Percentiles rank a stretch among this genome's conserved stretches.
phyloP scores from a whole-genome alignment of 1,140 invertebrate species.

The Trachymyrmex septentrionalis region DNA sequence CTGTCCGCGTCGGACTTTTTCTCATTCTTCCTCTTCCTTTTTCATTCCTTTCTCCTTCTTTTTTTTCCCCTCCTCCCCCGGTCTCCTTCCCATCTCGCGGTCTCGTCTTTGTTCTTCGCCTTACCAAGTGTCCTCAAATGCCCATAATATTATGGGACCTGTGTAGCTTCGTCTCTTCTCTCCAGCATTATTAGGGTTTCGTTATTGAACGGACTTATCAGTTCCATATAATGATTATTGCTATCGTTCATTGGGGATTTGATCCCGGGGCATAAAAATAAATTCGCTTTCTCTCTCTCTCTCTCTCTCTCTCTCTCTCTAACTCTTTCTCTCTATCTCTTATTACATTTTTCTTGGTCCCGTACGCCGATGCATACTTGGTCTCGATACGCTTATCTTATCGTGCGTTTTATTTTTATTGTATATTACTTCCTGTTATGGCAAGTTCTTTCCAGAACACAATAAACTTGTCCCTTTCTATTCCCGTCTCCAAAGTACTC shows the following conservation, averaged over 20 bases:
- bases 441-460: constrained; percentile 38
- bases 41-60: not conserved
- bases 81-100: constrained; percentile 4
- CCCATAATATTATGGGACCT: not conserved
- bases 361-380: constrained; percentile 11
- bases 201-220: constrained; percentile 36
- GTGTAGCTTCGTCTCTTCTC: not conserved
- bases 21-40: not conserved
- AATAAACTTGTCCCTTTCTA: constrained; percentile 17
- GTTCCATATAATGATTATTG: constrained; percentile 51
- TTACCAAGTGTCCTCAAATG: not conserved
- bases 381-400: constrained; percentile 54
- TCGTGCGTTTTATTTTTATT: constrained; percentile 49
- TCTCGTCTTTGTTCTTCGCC: constrained; percentile 40
- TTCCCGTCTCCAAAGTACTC: not conserved
- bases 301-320: not conserved
- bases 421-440: constrained; percentile 50
- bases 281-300: constrained; percentile 21
- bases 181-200: constrained; percentile 6
- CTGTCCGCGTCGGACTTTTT: constrained; percentile 9
- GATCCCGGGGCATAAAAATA: constrained; percentile 46
- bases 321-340: constrained; percentile 32
- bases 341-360: constrained; percentile 16
- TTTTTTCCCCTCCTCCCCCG: not conserved
- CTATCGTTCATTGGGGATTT: constrained; percentile 25